Evolutionary conservation across 1,140 invertebrate genomes (phyloP).

Genomic region (honey bee (Apis mellifera)): DNA sequence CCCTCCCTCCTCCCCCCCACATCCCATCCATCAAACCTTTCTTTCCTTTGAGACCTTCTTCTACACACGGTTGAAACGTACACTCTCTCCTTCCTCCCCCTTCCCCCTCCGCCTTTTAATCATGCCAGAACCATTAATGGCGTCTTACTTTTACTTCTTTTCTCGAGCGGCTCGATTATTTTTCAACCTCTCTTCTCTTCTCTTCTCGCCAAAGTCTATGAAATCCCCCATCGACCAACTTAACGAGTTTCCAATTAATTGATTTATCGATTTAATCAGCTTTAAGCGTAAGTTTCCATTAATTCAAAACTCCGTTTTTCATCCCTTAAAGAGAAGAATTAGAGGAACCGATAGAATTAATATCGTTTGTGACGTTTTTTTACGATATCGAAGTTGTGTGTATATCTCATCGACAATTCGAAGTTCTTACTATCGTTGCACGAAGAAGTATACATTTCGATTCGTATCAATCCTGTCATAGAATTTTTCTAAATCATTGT

Average conservation of each 20-base stretch:
- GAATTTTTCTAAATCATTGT: too few species aligned
- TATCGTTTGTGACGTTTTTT: too few species aligned
- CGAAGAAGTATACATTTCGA: too few species aligned
- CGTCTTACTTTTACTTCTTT: background rate
- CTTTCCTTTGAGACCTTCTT: conserved; percentile 34
- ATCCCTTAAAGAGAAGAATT: too few species aligned
- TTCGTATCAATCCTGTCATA: too few species aligned
- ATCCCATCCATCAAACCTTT: conserved; percentile 58
- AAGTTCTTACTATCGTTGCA: too few species aligned
- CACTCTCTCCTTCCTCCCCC: too few species aligned
- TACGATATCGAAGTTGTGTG: too few species aligned
- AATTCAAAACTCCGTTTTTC: background rate
- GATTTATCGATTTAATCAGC: conserved; percentile 2
- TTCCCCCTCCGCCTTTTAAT: conserved; percentile 14
- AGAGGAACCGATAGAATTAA: too few species aligned
- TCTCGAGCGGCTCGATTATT: background rate
- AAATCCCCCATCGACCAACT: too few species aligned
- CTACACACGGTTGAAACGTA: background rate
- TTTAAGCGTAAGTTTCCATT: background rate
- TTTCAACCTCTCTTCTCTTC: background rate
- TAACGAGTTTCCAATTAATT: conserved; percentile 19
- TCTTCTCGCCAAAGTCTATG: background rate
- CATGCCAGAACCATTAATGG: background rate
- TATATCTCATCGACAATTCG: too few species aligned
- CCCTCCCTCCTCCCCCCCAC: conserved; percentile 4